Base-by-base conservation (phyloP, 2,888 invertebrate species). In the Caenorhabditis sp. region DNA sequence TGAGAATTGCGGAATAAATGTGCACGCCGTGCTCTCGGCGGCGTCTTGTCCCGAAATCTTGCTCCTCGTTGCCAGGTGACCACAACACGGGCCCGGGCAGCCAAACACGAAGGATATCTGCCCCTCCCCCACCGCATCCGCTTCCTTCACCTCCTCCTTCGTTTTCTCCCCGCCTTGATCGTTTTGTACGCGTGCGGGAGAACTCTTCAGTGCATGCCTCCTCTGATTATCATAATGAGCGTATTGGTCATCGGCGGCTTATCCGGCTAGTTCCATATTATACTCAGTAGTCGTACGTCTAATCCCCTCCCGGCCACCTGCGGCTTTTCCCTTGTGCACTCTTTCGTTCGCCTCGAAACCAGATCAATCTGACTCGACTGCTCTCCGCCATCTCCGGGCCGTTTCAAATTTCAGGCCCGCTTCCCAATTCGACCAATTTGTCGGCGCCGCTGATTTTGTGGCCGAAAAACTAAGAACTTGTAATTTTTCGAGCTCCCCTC, bases 41-140 rank as follows among this genome's bases (percentile, higher is more conserved):
- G 8, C 52, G 41, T 41, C 41, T 41, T 41, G 17, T 15, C 41
- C 41, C 41, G 17, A 41, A 41, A 13, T 15, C 9, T 41, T 15
- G 30, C 39, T 15, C 52, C 17, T 32, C 32, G 52, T 52, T 52
- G 52, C 52, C 52, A 35, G 52, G 52, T 35, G 52, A 52, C 52
- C 50, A 50, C 30, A 7, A 7, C 11, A 35, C 2, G 35, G 35
- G 6, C 35, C 35, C 35, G 11, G 35, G 13, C 32, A 5, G 6
- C 27, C 52, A n/a, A 24, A 50, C 50, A 50, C 13, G 27, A 50
- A 26, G 50, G 30, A 26, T 27, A 50, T 15, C 24, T 46, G 5
- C 24, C 24, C 20, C 46, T 46, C 2, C 24, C 27, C 6, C 11
- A 13, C 46, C 6, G 11, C 41, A 7, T 15, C 20, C 20, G 15